A percentile compares a stretch with the other conserved stretches of the same genome.
Conservation (phyloP, 2,797 vertebrate genomes). For the Graptemys geographica region DNA sequence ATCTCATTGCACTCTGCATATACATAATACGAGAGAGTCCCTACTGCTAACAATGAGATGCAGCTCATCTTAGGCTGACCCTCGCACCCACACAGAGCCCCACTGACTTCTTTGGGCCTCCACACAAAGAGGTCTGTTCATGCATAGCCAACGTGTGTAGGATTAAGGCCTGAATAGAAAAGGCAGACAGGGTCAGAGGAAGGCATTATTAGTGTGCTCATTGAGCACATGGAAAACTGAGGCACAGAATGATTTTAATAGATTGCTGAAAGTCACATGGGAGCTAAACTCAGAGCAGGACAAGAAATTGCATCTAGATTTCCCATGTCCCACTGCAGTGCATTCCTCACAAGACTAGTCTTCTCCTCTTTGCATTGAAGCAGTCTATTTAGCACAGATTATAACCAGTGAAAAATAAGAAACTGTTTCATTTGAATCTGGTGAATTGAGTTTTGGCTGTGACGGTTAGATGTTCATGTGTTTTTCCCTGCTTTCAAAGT, state of each 20-base stretch:
- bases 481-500: conserved; percentile 10
- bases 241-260: background rate
- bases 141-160: background rate
- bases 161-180: background rate
- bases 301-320: background rate
- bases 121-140: background rate
- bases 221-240: background rate
- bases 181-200: background rate
- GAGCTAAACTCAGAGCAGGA: background rate
- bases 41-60: background rate
- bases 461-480: background rate
- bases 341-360: background rate
- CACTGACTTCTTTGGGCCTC: background rate
- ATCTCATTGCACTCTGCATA: background rate
- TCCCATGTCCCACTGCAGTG: background rate
- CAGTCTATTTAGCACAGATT: conserved; percentile 20
- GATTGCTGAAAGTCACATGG: fast-evolving
- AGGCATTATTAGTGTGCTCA: background rate
- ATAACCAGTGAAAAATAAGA: conserved; percentile 51
- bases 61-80: background rate
- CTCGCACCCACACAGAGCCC: background rate
- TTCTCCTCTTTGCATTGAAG: conserved; percentile 3
- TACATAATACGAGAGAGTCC: background rate
- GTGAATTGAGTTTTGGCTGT: conserved; percentile 17
- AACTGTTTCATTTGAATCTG: conserved; percentile 20